phyloP scores from a whole-genome alignment of 2,113 vertebrate genomes.

The Mesembrinibis cayennensis region DNA sequence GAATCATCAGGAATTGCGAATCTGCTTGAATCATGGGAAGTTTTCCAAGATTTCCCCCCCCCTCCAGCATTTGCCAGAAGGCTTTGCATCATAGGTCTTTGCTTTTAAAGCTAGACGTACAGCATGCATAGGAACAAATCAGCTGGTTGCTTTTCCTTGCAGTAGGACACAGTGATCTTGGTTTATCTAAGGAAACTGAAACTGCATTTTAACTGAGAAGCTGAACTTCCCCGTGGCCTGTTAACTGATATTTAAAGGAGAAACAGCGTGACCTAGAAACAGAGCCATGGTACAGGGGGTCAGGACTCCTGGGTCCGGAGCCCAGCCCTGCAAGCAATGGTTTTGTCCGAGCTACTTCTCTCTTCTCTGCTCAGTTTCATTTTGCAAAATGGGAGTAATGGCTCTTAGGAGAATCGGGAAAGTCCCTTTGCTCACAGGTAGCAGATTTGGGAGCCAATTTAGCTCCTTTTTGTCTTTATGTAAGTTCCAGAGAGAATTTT shows the following conservation, averaged over 20 bases:
- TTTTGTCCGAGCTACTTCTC: not conserved
- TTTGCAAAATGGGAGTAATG: not conserved
- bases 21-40: slow-evolving; percentile 32
- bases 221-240: not conserved
- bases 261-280: not conserved
- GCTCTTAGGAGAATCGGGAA: not conserved
- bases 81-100: slow-evolving; percentile 3
- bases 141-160: not conserved
- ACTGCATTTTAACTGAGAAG: not conserved
- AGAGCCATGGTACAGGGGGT: not conserved
- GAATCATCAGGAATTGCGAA: slow-evolving; percentile 34
- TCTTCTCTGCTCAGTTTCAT: not conserved
- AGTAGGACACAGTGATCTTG: slow-evolving; percentile 21
- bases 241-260: slow-evolving; percentile 3
- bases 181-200: slow-evolving; percentile 13
- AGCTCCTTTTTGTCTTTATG: not conserved
- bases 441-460: not conserved
- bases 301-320: not conserved
- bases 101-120: not conserved
- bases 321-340: not conserved
- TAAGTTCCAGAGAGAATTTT: not conserved
- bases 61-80: not conserved
- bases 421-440: not conserved
- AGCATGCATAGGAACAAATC: not conserved
- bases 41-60: not conserved